These are phyloP conservation scores for Megamerina dolium DNA, from an alignment of 2,888 invertebrate genomes.

Conservation along the genomic window DNA sequence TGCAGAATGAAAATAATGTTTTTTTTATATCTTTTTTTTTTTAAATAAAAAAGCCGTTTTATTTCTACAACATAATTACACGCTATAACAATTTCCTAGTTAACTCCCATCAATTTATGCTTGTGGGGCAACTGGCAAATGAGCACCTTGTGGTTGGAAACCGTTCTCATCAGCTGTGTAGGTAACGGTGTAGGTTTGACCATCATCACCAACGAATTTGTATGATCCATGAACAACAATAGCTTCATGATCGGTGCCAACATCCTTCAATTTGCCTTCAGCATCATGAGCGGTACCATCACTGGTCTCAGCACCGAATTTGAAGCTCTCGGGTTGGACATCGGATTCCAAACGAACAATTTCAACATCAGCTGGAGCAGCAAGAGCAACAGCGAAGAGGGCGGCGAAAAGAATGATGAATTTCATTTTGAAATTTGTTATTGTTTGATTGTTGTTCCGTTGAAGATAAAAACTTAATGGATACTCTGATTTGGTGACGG, in stretches of 20 bases:
- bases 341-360: constrained; percentile 19
- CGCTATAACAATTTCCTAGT: too few species aligned
- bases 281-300: constrained; percentile 52
- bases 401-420: constrained; percentile 26
- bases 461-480: constrained; percentile 20
- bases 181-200: constrained; percentile 53
- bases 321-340: constrained; percentile 17
- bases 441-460: constrained; percentile 6
- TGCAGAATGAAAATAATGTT: too few species aligned
- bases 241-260: constrained; percentile 50
- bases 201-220: constrained; percentile 53
- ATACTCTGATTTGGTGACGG: constrained; percentile 7
- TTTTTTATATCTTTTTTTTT: too few species aligned
- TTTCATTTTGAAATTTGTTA: too few species aligned
- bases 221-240: constrained; percentile 50
- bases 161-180: too few species aligned
- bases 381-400: constrained; percentile 27
- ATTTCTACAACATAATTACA: too few species aligned
- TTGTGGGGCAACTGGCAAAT: too few species aligned
- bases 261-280: constrained; percentile 51
- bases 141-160: too few species aligned
- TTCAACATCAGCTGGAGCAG: constrained; percentile 23
- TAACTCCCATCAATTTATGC: too few species aligned
- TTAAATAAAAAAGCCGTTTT: too few species aligned
- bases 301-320: constrained; percentile 45